Percentiles rank a stretch among this genome's conserved stretches.
These are phyloP conservation scores for Halcyon chelicuti DNA, from an alignment of 2,797 vertebrate species.

Conservation along the genomic window DNA sequence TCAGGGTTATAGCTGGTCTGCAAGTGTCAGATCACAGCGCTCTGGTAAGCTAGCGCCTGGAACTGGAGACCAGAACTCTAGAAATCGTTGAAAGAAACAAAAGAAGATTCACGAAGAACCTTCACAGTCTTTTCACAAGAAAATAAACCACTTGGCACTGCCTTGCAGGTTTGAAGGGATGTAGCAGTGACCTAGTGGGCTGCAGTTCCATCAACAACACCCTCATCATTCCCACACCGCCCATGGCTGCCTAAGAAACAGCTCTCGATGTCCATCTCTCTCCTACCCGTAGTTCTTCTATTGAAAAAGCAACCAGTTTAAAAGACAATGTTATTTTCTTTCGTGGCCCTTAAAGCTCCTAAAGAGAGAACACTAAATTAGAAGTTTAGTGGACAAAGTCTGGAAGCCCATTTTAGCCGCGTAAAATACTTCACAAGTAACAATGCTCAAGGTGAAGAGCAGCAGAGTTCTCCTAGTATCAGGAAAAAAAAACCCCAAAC, in stretches of 20 bases:
- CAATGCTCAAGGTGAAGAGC: neutral
- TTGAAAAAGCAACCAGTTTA: neutral
- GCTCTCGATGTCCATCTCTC: fast-evolving
- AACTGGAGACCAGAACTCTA: neutral
- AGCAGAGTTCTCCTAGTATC: neutral
- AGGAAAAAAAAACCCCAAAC: neutral
- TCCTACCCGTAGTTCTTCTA: neutral
- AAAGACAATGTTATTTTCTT: neutral
- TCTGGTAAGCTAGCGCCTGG: neutral
- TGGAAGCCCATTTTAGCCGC: neutral
- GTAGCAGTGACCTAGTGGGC: neutral
- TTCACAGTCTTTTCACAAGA: neutral
- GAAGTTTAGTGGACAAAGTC: neutral
- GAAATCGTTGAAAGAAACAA: neutral
- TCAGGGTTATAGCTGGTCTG: neutral
- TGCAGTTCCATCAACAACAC: neutral
- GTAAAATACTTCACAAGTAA: neutral
- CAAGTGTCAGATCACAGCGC: neutral
- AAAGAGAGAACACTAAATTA: neutral
- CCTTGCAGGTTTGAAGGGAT: neutral
- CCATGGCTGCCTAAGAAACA: neutral
- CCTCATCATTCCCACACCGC: neutral
- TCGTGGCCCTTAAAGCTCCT: neutral
- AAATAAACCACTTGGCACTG: neutral
- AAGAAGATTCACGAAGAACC: neutral